These are phyloP conservation scores for Platyscapa corneri DNA, from an alignment of 1,140 invertebrate species.

Conservation along the genomic window DNA sequence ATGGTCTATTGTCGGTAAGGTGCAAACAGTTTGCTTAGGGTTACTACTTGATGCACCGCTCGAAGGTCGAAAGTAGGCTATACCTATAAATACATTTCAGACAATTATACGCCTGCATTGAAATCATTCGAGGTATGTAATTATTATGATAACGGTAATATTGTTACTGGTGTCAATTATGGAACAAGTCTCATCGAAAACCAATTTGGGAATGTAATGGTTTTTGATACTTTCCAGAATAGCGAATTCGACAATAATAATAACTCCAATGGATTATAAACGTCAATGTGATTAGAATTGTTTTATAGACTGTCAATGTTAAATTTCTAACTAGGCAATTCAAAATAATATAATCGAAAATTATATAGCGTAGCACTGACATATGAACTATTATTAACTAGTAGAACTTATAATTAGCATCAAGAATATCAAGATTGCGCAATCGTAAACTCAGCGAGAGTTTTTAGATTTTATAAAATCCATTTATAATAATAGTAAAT, in stretches of 20 bases:
- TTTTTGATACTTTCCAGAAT: conserved; percentile 10
- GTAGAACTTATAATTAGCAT: background rate
- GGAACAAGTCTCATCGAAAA: conserved; percentile 54
- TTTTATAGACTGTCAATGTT: conserved; percentile 26
- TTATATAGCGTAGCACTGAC: background rate
- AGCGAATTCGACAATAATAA: background rate
- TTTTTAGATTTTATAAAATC: background rate
- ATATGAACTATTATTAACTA: conserved; percentile 15
- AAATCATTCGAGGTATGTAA: conserved; percentile 62
- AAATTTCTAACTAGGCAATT: conserved; percentile 16
- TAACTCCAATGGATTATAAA: background rate
- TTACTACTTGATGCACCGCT: background rate
- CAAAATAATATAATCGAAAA: background rate
- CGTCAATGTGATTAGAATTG: conserved; percentile 1
- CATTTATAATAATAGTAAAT: background rate
- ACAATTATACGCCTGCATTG: conserved; percentile 57
- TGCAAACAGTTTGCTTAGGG: background rate
- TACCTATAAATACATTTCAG: conserved; percentile 24
- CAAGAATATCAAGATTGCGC: background rate
- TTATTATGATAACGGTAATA: conserved; percentile 65
- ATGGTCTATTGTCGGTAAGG: conserved; percentile 24
- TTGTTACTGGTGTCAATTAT: conserved; percentile 65
- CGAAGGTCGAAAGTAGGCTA: conserved; percentile 44
- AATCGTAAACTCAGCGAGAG: background rate
- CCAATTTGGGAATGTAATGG: conserved; percentile 57